Evolutionary conservation across 2,797 vertebrate genomes (phyloP), one percentile per base, ranked within the genome.

Genomic region (Mus spretus): DNA sequence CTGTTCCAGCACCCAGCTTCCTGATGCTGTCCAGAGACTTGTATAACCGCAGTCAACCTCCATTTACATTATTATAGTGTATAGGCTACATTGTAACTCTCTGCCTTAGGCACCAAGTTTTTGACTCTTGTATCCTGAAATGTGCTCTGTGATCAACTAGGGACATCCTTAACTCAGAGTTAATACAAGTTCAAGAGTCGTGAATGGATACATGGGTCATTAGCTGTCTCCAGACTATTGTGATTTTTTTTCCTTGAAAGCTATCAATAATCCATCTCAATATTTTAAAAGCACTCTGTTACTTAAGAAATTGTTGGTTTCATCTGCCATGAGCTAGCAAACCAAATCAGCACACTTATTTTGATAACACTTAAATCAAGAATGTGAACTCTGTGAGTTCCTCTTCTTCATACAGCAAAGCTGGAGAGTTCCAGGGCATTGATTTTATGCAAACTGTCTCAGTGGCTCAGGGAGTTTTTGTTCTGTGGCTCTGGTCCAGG

Each of bases 261-360:
- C 13, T 34, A 34, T 83, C 37, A 53, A 15, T 78, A 88, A 74
- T 53, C 50, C 75, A 34, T 44, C 40, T 50, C 8, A 59, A 28
- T 34, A 53, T 86, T 95, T 84, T 65, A 87, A 81, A 87, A 83
- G 74, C 70, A 59, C 26, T 77, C 74, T 61, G n/a, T 74, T 63
- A 63, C n/a, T 55, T 80, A 93, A 84, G 83, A 93, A 90, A 63
- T 37, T 70, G 37, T 96, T 85, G 31, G 53, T 80, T 96, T 89
- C 55, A 55, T 63, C 80, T 95, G 80, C 78, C 82, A 2, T 61
- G 50, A n/a, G 15, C 50, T 84, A 70, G 47, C 89, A 95, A 96
- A 82, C n/a, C 75, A 50, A 31, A 95, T 86, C 72, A 75, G 72
- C 37, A 61, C 17, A 44, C 17, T 93, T 94, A 57, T 92, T 77